Evolutionary conservation across 1,140 invertebrate species (phyloP), one percentile per base, ranked within the genome.

Genomic region (Tenebrio molitor): DNA sequence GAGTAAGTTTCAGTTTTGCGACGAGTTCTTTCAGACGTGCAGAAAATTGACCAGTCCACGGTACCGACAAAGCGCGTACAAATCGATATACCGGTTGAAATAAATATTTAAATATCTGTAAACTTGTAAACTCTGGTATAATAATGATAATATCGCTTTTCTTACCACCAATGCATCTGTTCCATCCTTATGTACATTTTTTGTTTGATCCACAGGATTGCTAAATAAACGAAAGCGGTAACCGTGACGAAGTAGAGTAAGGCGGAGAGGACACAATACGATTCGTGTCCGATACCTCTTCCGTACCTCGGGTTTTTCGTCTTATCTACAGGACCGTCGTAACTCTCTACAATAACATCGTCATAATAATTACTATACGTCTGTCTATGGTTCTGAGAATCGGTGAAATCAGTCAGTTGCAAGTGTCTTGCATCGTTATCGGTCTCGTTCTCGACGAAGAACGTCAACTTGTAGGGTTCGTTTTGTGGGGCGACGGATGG

Each of bases 201-300:
- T 67, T 81, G 81, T 63, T 82, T 82, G 39, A 83, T 80, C 82
- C 82, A 83, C 58, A 83, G 67, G 41, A 81, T 70, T 6, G 81
- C 73, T 46, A 83, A 71, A 74, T 83, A 83, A 12, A 79, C 78
- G 46, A 82, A 81, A 42, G 80, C 79, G 14, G 79, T 81, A 50
- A 83, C 81, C 42, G 81, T 83, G 63, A 82, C 77, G 71, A 83
- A 83, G 68, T 83, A 83, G 5, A 83, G 75, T 58, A 83, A 82
- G 15, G 81, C 80, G 15, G 81, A 81, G 19, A 83, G 64, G 16
- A 83, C 69, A 69, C 82, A 83, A 36, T 78, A 76, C 12, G 80
- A 72, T 65, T 82, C 80, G 65, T 81, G 77, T 39, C 69, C 50
- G 1, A 42, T n/a, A 21, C 76, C 73, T 34, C 75, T 50, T 33